Base-by-base conservation (phyloP, 2,113 vertebrate genomes). In the Pungitius pungitius region DNA sequence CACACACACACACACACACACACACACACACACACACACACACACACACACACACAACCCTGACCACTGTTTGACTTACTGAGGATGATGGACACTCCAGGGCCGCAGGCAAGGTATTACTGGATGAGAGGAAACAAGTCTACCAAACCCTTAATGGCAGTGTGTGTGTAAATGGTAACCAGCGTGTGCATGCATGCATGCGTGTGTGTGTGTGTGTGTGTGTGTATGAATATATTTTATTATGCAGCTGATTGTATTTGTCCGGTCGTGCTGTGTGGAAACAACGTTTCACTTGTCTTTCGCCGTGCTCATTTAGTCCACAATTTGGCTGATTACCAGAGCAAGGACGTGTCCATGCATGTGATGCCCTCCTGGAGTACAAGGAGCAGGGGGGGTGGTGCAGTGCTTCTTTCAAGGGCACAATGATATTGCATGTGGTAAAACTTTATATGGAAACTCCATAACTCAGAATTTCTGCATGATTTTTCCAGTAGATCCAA, bases 321-420 rank as follows among this genome's bases (percentile, higher is more conserved):
- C 27, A 74, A 78, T 81, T 80, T 85, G 85, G 51, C 62, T 83
- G 55, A 84, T 85, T 77, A 84, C 78, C 60, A 54, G 47, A 45
- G 20, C 51, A 18, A 27, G 20, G 77, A 75, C 45, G 20, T 65
- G 81, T 26, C 18, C 40, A 42, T 64, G 60, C 63, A 85, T 63
- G 40, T 77, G 73, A 83, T 83, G 56, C 6, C 26, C 20, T 66
- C 60, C 33, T 2, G 24, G 71, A 54, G 54, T 26, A 63, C 22
- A 40, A 3, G 0, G 43, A 64, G 75, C 9, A 0, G 39, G 27
- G 24, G 37, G 1, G 12, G 52, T 27, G 13, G 67, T 1, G 11
- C 27, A 6, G 47, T 83, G 78, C 73, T 61, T 80, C 61, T 73
- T 81, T 56, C 39, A 75, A 84, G 81, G 64, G 76, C 73, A 77